phyloP scores from a whole-genome alignment of 1,140 invertebrate species.

The Tetramorium parvispinum region DNA sequence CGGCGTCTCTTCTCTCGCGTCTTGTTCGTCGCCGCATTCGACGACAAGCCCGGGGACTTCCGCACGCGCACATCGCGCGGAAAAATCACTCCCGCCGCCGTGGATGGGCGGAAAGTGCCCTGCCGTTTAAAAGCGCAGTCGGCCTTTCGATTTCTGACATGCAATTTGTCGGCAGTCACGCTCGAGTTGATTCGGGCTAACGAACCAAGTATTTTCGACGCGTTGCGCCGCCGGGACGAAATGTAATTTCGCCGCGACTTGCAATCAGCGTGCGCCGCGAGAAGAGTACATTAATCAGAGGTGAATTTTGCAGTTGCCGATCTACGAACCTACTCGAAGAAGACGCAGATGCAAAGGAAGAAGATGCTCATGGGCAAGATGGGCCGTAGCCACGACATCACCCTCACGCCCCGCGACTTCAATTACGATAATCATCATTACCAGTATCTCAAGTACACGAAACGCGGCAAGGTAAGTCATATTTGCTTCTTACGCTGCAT shows the following conservation, averaged over 20 bases:
- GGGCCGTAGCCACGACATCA: constrained; percentile 86
- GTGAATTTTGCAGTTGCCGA: constrained; percentile 64
- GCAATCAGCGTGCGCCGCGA: constrained; percentile 30
- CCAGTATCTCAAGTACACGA: constrained; percentile 92
- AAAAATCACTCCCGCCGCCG: constrained; percentile 25
- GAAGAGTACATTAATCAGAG: constrained; percentile 38
- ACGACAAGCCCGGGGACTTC: background rate
- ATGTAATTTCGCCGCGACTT: constrained; percentile 58
- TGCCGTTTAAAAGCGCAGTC: constrained; percentile 21
- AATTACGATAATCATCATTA: constrained; percentile 93
- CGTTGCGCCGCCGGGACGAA: constrained; percentile 14
- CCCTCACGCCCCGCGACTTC: constrained; percentile 91
- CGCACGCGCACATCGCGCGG: background rate
- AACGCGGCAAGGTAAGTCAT: constrained; percentile 89
- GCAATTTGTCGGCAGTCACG: constrained; percentile 37
- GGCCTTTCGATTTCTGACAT: constrained; percentile 45
- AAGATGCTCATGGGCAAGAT: constrained; percentile 89
- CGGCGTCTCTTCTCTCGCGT: background rate
- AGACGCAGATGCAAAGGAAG: constrained; percentile 86
- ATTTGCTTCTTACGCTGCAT: constrained; percentile 3
- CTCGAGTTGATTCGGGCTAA: constrained; percentile 14
- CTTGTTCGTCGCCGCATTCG: background rate
- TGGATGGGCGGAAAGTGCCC: background rate
- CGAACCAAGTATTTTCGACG: constrained; percentile 57
- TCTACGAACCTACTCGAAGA: constrained; percentile 87